Conservation (phyloP, 2,797 vertebrate genomes). For the Lacerta bilineata region DNA sequence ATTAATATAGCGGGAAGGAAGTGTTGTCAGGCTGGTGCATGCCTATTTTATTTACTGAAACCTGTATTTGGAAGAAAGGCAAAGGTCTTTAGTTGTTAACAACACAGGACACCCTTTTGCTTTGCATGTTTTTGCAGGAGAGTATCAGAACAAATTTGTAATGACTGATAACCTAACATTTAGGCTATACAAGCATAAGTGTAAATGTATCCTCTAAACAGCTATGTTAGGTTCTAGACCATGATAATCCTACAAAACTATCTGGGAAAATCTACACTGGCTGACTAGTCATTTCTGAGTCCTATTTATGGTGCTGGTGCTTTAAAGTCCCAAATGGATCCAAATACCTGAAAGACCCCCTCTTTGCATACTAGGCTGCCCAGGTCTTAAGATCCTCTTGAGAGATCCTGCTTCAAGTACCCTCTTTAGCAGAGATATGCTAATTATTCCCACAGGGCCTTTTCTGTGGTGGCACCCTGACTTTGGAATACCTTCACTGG, state of each 20-base stretch:
- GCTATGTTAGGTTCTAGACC: not conserved
- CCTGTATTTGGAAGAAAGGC: constrained; percentile 25
- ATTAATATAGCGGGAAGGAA: constrained; percentile 57
- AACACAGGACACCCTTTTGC: not conserved
- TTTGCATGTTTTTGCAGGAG: not conserved
- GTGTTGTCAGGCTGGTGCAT: not conserved
- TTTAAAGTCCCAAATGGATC: not conserved
- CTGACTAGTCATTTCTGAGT: not conserved
- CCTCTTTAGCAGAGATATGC: too few relatives aligned
- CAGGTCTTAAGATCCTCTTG: not conserved
- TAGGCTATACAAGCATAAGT: not conserved
- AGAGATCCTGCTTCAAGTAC: not conserved
- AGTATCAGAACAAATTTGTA: constrained; percentile 18
- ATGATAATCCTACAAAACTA: not conserved
- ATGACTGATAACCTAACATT: not conserved
- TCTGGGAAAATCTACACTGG: too few relatives aligned
- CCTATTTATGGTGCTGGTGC: not conserved
- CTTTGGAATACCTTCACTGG: too few relatives aligned
- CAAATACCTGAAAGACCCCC: not conserved
- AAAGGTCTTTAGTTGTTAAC: not conserved
- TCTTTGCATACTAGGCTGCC: not conserved
- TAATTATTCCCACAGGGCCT: too few relatives aligned
- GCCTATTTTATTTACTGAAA: constrained; percentile 20
- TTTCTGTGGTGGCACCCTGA: too few relatives aligned
- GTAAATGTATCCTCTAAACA: not conserved